phyloP scores from a whole-genome alignment of 2,113 vertebrate genomes.

The Caranx melampygus region DNA sequence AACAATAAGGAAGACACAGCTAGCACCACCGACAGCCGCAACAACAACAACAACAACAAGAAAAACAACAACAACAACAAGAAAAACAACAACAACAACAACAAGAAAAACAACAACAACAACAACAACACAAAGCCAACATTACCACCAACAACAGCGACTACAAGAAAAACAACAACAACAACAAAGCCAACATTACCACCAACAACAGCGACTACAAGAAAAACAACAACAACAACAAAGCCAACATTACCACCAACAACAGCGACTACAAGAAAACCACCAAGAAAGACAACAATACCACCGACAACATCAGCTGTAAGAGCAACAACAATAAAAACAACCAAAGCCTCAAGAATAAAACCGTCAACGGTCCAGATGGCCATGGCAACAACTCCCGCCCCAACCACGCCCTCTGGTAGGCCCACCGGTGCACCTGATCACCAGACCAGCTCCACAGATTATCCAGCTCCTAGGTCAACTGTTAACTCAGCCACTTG shows the following conservation, averaged over 20 bases:
- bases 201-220: slow-evolving; percentile 1
- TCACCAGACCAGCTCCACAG: slow-evolving; percentile 51
- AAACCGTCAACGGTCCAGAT: slow-evolving; percentile 54
- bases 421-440: slow-evolving; percentile 64
- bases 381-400: slow-evolving; percentile 47
- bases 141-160: neutral
- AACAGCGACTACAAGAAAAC: slow-evolving; percentile 27
- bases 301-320: slow-evolving; percentile 33
- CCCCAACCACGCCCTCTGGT: slow-evolving; percentile 62
- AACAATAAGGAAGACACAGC: slow-evolving; percentile 25
- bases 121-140: slow-evolving; percentile 35
- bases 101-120: slow-evolving; percentile 49
- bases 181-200: slow-evolving; percentile 18
- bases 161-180: slow-evolving; percentile 52
- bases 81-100: slow-evolving; percentile 13
- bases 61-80: neutral
- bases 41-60: slow-evolving; percentile 2
- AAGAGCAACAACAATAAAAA: slow-evolving; percentile 48
- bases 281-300: slow-evolving; percentile 38
- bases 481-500: slow-evolving; percentile 17
- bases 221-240: neutral
- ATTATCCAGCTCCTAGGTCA: slow-evolving; percentile 26
- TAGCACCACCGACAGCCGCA: neutral
- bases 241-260: slow-evolving; percentile 7
- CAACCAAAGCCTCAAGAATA: slow-evolving; percentile 45